A percentile compares a stretch with the other conserved stretches of the same genome.
Evolutionary conservation across 2,797 vertebrate genomes (phyloP).

Genomic region (Apodemus agrarius): DNA sequence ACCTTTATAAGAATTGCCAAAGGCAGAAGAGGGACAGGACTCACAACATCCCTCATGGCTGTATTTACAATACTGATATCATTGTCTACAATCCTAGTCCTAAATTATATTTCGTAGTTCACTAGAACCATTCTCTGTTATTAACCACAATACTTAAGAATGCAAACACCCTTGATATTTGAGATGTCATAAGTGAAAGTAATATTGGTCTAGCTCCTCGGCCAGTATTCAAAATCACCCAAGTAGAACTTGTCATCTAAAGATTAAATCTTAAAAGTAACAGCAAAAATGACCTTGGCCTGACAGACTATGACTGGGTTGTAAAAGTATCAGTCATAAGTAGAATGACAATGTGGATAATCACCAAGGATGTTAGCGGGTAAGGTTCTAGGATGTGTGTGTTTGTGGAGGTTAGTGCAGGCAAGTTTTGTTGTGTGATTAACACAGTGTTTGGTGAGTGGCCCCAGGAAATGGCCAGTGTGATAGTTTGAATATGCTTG

Average conservation of each 20-base stretch:
- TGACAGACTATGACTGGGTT: not conserved
- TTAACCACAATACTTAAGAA: constrained; percentile 67
- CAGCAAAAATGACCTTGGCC: not conserved
- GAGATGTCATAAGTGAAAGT: constrained; percentile 70
- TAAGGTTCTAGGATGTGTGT: not conserved
- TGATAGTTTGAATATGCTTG: not conserved
- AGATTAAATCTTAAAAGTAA: not conserved
- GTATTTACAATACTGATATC: constrained; percentile 68
- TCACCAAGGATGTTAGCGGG: not conserved
- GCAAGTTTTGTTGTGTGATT: not conserved
- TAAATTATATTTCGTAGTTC: constrained; percentile 66
- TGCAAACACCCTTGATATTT: constrained; percentile 54
- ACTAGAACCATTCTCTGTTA: constrained; percentile 64
- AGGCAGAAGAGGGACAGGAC: not conserved
- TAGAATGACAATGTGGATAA: not conserved
- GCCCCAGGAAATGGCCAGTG: not conserved
- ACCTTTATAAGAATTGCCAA: constrained; percentile 56
- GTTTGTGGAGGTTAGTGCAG: not conserved
- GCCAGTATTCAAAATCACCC: constrained; percentile 67
- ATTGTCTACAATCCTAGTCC: not conserved
- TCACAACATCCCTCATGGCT: constrained; percentile 57
- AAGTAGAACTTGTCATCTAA: constrained; percentile 62
- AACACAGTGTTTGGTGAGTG: not conserved
- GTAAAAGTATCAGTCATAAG: not conserved
- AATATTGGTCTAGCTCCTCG: constrained; percentile 59